Percentiles rank a stretch among this genome's conserved stretches.
phyloP scores from a whole-genome alignment of 2,797 vertebrate species.

The Sardinella longiceps region DNA sequence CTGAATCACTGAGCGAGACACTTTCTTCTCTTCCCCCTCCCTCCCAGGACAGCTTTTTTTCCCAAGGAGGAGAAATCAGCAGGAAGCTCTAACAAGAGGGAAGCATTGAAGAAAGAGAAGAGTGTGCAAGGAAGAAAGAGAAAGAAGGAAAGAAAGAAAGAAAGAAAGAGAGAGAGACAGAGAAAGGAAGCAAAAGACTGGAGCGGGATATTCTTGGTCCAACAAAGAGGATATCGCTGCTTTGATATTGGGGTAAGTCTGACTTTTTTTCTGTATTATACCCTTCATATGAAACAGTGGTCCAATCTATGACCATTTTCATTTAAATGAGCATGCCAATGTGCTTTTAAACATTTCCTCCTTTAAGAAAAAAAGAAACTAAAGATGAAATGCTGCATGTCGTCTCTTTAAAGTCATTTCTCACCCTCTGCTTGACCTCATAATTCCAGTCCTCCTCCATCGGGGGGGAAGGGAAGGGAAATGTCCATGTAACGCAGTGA shows the following conservation, averaged over 20 bases:
- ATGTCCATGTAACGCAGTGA: neutral
- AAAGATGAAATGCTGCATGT: neutral
- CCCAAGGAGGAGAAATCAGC: constrained; percentile 72
- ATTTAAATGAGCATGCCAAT: neutral
- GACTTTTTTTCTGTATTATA: constrained; percentile 5
- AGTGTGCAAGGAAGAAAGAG: constrained; percentile 67
- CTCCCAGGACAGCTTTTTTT: constrained; percentile 69
- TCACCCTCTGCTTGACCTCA: constrained; percentile 7
- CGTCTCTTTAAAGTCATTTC: neutral
- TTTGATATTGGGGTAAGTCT: constrained; percentile 71
- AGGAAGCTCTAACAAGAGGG: constrained; percentile 59
- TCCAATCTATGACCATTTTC: neutral
- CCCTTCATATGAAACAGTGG: constrained; percentile 16
- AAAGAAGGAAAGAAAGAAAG: constrained; percentile 62
- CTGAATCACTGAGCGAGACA: constrained; percentile 79
- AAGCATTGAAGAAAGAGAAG: constrained; percentile 65
- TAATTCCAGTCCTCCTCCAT: neutral
- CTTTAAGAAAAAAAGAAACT: neutral
- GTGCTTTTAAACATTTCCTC: neutral
- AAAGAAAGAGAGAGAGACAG: constrained; percentile 58
- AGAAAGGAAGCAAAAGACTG: constrained; percentile 15
- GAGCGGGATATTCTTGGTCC: constrained; percentile 69
- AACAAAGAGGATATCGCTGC: constrained; percentile 67
- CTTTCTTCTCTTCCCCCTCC: constrained; percentile 63
- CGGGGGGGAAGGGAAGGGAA: neutral